A percentile compares a stretch with the other conserved stretches of the same genome.
These are phyloP conservation scores for Cydia strobilella DNA, from an alignment of 1,140 invertebrate genomes.

Conservation along the genomic window DNA sequence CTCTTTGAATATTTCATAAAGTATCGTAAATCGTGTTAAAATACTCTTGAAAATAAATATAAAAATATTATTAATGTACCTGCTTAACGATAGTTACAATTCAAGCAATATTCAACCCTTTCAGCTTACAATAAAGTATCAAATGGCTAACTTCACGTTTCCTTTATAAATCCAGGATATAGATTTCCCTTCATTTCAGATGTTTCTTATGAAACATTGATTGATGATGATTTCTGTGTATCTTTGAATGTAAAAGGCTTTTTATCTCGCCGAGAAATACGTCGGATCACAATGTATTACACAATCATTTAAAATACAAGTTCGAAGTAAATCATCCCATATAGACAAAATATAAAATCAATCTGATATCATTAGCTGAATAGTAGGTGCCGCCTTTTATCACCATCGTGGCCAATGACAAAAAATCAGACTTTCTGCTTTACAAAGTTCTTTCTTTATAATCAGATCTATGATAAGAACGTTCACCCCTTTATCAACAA, in stretches of 20 bases:
- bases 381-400: no score
- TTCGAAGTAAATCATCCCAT: no score
- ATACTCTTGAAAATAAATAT: not conserved
- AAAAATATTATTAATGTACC: not conserved
- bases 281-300: not conserved
- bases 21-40: not conserved
- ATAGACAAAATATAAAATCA: no score
- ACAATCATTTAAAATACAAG: not conserved
- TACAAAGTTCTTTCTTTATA: not conserved
- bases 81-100: not conserved
- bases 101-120: not conserved
- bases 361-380: no score
- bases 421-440: no score
- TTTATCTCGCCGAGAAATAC: not conserved
- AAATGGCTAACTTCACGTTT: not conserved
- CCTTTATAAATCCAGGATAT: conserved; percentile 8
- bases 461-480: conserved; percentile 1
- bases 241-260: conserved; percentile 3
- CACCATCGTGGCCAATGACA: no score
- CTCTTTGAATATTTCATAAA: not conserved
- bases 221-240: conserved; percentile 18
- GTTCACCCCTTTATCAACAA: not conserved
- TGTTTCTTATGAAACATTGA: conserved; percentile 29
- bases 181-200: conserved; percentile 24
- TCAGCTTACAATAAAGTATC: not conserved